Percentiles rank a stretch among this genome's conserved stretches.
Evolutionary conservation across 1,140 invertebrate genomes (phyloP).

Genomic region (Doryteuthis pealeii): DNA sequence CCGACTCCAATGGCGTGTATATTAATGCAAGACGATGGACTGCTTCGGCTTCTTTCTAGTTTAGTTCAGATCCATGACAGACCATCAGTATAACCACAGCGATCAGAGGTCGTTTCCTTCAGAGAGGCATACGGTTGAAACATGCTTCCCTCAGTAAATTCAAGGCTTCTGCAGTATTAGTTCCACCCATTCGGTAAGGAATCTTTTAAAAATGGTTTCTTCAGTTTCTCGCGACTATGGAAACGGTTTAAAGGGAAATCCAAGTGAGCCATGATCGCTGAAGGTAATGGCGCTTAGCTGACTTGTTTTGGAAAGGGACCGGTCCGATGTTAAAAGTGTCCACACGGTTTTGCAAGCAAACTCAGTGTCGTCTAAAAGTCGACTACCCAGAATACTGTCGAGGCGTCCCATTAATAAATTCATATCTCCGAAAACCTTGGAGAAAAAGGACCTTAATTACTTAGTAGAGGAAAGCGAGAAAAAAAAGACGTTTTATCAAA

Average conservation of each 20-base stretch:
- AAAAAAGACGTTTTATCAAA: too few species aligned
- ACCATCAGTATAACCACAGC: slow-evolving; percentile 49
- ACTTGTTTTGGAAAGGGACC: slow-evolving; percentile 32
- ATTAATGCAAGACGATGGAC: slow-evolving; percentile 18
- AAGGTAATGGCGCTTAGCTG: slow-evolving; percentile 20
- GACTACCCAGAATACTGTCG: slow-evolving; percentile 48
- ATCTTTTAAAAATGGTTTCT: slow-evolving; percentile 15
- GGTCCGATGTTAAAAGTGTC: slow-evolving; percentile 36
- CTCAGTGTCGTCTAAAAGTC: slow-evolving; percentile 44
- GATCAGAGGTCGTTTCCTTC: slow-evolving; percentile 28
- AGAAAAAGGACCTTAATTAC: too few species aligned
- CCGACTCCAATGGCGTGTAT: slow-evolving; percentile 47
- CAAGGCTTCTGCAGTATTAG: slow-evolving; percentile 18
- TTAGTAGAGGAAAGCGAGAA: too few species aligned
- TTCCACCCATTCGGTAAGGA: slow-evolving; percentile 25
- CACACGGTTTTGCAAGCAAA: slow-evolving; percentile 43
- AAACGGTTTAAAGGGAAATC: slow-evolving; percentile 18
- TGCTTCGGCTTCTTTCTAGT: slow-evolving; percentile 14
- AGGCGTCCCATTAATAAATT: slow-evolving; percentile 53
- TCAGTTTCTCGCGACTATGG: background rate
- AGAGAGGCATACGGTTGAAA: background rate
- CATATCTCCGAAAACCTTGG: slow-evolving; percentile 42
- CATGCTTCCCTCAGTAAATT: background rate
- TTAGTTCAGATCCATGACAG: slow-evolving; percentile 26
- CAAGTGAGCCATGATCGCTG: slow-evolving; percentile 13